Percentiles rank a stretch among this genome's conserved stretches.
Evolutionary conservation across 2,888 invertebrate species (phyloP).

Genomic region (Patella ulyssiponensis): DNA sequence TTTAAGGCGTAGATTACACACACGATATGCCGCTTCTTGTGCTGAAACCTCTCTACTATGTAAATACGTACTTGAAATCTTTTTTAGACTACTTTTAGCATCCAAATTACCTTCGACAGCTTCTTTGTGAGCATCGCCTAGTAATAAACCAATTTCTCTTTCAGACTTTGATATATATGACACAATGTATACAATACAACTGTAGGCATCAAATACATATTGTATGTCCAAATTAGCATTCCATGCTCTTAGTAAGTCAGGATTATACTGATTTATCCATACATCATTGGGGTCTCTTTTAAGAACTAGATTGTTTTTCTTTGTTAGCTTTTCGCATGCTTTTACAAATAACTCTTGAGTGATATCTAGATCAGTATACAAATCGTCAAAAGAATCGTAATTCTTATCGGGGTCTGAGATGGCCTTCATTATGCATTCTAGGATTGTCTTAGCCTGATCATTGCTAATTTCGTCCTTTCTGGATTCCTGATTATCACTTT

Average conservation of each 20-base stretch:
- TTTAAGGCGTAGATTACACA: constrained; percentile 29
- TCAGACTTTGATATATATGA: constrained; percentile 47
- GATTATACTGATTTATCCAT: constrained; percentile 27
- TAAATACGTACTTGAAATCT: constrained; percentile 26
- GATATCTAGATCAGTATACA: background rate
- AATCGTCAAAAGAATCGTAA: background rate
- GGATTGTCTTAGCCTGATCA: background rate
- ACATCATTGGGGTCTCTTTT: constrained; percentile 15
- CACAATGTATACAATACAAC: constrained; percentile 40
- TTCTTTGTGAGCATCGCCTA: constrained; percentile 30
- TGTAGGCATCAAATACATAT: constrained; percentile 28
- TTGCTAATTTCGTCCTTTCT: background rate
- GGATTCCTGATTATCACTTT: constrained; percentile 7
- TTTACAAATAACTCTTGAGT: background rate
- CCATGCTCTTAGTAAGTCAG: constrained; percentile 6
- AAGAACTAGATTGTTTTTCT: background rate
- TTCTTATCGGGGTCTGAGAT: background rate
- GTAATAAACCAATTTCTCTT: constrained; percentile 29
- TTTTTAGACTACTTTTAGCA: constrained; percentile 28
- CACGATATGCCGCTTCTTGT: constrained; percentile 34
- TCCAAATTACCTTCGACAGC: constrained; percentile 26
- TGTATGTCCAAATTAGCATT: constrained; percentile 20
- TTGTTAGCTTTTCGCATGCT: background rate
- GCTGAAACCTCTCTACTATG: constrained; percentile 35
- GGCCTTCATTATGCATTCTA: background rate